Percentiles rank a stretch among this genome's conserved stretches.
phyloP scores from a whole-genome alignment of 2,113 vertebrate species.

The Oreotrochilus melanogaster region DNA sequence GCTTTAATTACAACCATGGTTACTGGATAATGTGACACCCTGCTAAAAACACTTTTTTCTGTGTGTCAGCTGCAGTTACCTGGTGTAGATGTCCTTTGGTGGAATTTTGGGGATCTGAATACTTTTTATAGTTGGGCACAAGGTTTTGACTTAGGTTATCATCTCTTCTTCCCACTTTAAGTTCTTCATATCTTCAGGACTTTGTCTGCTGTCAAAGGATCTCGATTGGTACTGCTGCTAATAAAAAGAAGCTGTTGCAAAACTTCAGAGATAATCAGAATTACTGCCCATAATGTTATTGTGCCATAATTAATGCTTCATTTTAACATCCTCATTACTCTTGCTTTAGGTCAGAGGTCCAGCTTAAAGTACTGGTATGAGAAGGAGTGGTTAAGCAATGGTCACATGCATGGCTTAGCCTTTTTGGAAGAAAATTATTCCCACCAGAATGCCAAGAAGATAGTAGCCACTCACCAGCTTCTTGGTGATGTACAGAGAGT shows the following conservation, averaged over 20 bases:
- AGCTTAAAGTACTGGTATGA: slow-evolving; percentile 91
- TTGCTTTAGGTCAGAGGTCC: slow-evolving; percentile 86
- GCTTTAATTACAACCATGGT: not conserved
- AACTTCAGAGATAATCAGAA: not conserved
- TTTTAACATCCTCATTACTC: slow-evolving; percentile 41
- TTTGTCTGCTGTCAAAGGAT: not conserved
- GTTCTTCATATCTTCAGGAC: not conserved
- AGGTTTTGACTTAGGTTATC: not conserved
- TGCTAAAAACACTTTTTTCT: not conserved
- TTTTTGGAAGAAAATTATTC: slow-evolving; percentile 96
- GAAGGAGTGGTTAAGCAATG: slow-evolving; percentile 90
- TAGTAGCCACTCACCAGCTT: slow-evolving; percentile 90
- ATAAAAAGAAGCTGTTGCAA: not conserved
- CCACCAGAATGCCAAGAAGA: slow-evolving; percentile 91
- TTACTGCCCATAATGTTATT: not conserved
- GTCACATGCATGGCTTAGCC: slow-evolving; percentile 93
- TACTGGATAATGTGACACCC: not conserved
- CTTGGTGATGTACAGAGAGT: slow-evolving; percentile 90
- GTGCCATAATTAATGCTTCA: not conserved
- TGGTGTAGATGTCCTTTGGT: not conserved
- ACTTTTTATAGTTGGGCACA: not conserved
- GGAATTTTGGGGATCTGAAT: not conserved
- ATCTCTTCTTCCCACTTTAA: not conserved
- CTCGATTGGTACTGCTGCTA: not conserved
- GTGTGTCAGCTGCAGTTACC: not conserved